phyloP scores from a whole-genome alignment of 2,797 vertebrate species.

The Coccyzus lansbergi region DNA sequence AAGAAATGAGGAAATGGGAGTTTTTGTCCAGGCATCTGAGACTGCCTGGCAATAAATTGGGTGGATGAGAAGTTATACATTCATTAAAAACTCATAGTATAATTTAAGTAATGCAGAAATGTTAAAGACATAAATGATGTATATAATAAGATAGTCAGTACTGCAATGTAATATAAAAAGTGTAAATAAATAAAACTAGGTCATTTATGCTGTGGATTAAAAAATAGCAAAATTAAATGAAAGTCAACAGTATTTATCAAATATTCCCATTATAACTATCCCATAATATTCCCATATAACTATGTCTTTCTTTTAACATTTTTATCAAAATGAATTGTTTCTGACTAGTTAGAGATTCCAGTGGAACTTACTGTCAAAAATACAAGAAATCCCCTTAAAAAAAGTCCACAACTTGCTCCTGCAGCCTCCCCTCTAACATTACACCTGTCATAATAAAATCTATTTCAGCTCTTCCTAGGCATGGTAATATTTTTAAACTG shows the following conservation, averaged over 20 bases:
- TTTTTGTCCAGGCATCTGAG: neutral
- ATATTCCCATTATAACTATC: neutral
- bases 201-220: neutral
- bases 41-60: neutral
- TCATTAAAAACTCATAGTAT: neutral
- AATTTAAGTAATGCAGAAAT: neutral
- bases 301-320: neutral
- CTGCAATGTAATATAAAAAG: neutral
- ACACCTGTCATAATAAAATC: neutral
- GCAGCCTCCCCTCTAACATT: neutral
- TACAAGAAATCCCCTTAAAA: neutral
- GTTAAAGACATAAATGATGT: neutral
- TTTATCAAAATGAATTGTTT: neutral
- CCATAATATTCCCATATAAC: no score
- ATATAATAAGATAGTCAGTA: neutral
- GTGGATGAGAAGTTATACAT: neutral
- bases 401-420: neutral
- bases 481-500: neutral
- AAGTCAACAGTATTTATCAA: neutral
- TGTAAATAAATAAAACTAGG: neutral
- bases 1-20: neutral
- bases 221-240: neutral
- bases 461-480: neutral
- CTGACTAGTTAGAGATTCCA: neutral
- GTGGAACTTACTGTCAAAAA: slow-evolving; percentile 3